Base-by-base conservation (phyloP, 1,140 invertebrate species). In the Eueides isabella region DNA sequence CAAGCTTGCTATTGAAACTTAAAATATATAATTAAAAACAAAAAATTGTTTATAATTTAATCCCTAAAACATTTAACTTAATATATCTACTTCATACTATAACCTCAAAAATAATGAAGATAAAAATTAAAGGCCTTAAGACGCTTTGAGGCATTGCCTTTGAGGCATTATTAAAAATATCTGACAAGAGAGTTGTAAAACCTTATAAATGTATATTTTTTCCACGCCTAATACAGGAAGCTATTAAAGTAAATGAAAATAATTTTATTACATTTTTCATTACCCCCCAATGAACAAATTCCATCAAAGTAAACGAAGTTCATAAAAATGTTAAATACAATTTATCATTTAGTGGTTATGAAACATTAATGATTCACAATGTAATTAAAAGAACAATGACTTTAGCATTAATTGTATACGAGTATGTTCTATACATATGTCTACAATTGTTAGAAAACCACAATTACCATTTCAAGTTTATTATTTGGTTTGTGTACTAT, bases 251-350 rank as follows among this genome's bases (percentile, higher is more conserved):
- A 55, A 31, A 31, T 55, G 7, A 33, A 67, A 23, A 19, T 19
- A 19, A 30, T 55, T 67, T 67, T 55, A 67, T 67, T 33, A 67
- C 19, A 55, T 55, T 67, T 5, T 19, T 44, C 26, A 14, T 66
- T 12, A 64, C 41, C 12, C 26, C 11, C n/a, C n/a, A 9, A 23
- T 19, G 16, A 31, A 68, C 48, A 61, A 68, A 4, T 69, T 67
- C 26, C 26, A 19, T 31, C 28, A 68, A 69, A 69, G n/a, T 16
- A 28, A 28, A 19, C 14, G 48, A 63, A 63, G 31, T 23, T 48
- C 66, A 5, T 61, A 35, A 33, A 61, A 35, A 26, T 23, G 11
- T 11, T 5, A 9, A 12, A 11, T 19, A 55, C 9, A 55, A 0
- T 26, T 26, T 4, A 11, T 16, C 5, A 26, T 55, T 55, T 55